Evolutionary conservation across 2,113 vertebrate species (phyloP), one percentile per base, ranked within the genome.

Genomic region (Alces alces): DNA sequence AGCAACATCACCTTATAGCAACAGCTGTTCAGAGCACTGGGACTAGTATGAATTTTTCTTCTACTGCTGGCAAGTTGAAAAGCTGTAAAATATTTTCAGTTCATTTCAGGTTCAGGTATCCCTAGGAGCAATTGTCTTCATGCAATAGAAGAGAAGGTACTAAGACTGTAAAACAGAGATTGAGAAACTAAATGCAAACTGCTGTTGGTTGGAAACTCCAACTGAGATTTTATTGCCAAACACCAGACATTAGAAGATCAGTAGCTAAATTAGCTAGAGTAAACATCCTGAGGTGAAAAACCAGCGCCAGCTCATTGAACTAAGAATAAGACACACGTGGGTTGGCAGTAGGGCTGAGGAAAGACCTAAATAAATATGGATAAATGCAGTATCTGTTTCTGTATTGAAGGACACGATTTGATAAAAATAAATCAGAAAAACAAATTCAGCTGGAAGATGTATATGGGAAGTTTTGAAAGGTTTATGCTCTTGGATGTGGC

Each of bases 61-160:
- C 95, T 45, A 28, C 82, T 98, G 97, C 98, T 98, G 98, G 98
- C 89, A 98, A 98, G 91, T 93, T 98, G 87, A 88, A 96, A 97
- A 97, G 97, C 61, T 97, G 93, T 96, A 98, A 97, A 98, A 87
- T 92, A 84, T 98, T 98, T 98, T 98, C 5, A 28, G 98, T 99
- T 99, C 98, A 97, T 94, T 98, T 98, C 97, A 96, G 98, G 98
- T 99, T 99, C 98, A 99, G 98, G 98, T 98, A 98, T 98, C 5
- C 95, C 98, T 98, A 95, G 98, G 97, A 99, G 98, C 98, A 58
- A 97, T 98, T 94, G 80, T 93, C 89, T 95, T 98, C 94, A 1
- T 66, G 96, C 55, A 98, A 90, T 39, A 97, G 93, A 95, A 98
- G 94, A 90, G 84, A 98, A 98, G 96, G 96, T 61, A 94, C 23